Evolutionary conservation across 2,797 vertebrate species (phyloP).

Genomic region (Falco naumanni): DNA sequence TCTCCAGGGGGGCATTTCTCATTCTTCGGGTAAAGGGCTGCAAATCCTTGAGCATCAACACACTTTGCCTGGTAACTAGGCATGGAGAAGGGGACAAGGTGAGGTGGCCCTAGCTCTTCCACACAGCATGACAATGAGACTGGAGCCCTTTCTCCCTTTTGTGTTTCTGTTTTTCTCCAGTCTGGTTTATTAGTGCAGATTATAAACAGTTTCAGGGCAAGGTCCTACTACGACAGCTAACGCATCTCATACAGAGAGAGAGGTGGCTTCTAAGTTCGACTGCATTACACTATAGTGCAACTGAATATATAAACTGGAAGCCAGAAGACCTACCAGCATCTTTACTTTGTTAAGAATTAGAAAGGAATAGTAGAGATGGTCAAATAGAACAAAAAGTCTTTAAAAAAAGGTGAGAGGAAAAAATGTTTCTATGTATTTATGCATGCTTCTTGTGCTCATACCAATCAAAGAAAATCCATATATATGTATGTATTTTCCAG

Average conservation of each 20-base stretch:
- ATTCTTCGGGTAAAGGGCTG: neutral
- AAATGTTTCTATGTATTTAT: neutral
- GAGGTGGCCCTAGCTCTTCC: neutral
- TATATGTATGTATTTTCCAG: neutral
- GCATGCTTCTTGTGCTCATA: neutral
- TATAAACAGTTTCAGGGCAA: neutral
- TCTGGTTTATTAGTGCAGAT: neutral
- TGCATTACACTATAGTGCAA: neutral
- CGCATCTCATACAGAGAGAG: rapidly evolving
- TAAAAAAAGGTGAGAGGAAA: neutral
- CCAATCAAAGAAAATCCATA: neutral
- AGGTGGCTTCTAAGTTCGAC: neutral
- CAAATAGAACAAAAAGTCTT: neutral
- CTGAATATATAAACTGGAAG: neutral
- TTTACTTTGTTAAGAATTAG: neutral
- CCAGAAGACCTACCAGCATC: neutral
- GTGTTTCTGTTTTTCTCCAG: neutral
- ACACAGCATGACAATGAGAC: neutral
- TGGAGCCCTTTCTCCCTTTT: neutral
- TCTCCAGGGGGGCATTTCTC: neutral
- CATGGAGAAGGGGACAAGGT: rapidly evolving
- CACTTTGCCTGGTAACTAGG: neutral
- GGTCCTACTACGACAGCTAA: neutral
- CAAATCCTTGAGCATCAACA: neutral
- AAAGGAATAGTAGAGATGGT: neutral